Evolutionary conservation across 1,140 invertebrate genomes (phyloP).

Genomic region (Stegodyphus mimosarum): DNA sequence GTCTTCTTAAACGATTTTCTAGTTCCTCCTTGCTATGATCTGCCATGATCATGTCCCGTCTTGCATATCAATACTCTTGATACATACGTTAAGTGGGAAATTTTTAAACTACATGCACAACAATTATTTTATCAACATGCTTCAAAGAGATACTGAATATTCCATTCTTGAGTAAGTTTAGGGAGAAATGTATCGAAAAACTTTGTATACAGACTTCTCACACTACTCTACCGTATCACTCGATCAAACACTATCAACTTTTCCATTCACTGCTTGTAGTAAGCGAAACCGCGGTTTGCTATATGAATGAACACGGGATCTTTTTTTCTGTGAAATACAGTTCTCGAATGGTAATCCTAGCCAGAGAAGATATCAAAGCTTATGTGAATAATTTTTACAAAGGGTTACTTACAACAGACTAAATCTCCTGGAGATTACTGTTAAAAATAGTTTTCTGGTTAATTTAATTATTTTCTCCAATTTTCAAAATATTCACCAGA

Average conservation of each 20-base stretch:
- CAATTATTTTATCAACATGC: neutral
- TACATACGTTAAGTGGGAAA: conserved; percentile 16
- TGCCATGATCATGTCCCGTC: conserved; percentile 54
- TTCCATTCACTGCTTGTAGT: conserved; percentile 46
- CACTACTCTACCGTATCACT: conserved; percentile 12
- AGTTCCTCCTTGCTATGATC: conserved; percentile 54
- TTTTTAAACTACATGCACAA: too few species aligned
- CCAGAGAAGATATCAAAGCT: too few species aligned
- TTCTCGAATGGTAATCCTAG: too few species aligned
- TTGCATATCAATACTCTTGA: conserved; percentile 41
- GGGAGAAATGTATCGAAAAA: too few species aligned
- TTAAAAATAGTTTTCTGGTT: too few species aligned
- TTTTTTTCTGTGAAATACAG: too few species aligned
- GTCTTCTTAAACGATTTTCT: conserved; percentile 52
- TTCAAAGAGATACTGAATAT: neutral
- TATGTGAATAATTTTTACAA: too few species aligned
- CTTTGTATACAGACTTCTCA: neutral
- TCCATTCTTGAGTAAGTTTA: neutral
- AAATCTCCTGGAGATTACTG: too few species aligned
- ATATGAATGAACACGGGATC: conserved; percentile 37
- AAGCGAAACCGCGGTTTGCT: conserved; percentile 30
- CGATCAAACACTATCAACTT: conserved; percentile 50
- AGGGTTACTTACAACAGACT: too few species aligned
- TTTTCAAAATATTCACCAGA: too few species aligned
- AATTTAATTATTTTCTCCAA: too few species aligned